phyloP scores from a whole-genome alignment of 2,113 vertebrate genomes.

The Eudyptes chrysolophus region DNA sequence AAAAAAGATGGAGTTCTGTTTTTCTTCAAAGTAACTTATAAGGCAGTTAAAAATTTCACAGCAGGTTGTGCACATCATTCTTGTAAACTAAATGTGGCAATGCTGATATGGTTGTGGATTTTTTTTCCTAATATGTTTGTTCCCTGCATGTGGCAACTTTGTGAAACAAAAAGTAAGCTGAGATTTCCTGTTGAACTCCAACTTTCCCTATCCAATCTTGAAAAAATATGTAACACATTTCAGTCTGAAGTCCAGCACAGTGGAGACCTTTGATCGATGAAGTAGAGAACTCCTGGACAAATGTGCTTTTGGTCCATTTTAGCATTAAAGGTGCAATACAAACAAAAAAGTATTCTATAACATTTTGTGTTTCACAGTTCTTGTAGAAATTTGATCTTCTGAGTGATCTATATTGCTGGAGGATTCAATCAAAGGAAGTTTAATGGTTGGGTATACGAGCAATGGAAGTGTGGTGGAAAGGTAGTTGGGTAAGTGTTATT shows the following conservation, averaged over 20 bases:
- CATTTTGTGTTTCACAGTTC: neutral
- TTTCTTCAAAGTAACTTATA: neutral
- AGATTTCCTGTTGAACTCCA: neutral
- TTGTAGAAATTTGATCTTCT: neutral
- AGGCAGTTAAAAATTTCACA: neutral
- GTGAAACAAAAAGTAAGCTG: neutral
- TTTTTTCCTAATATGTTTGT: neutral
- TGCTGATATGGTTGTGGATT: fast-evolving
- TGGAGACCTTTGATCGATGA: fast-evolving
- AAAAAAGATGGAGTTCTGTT: fast-evolving
- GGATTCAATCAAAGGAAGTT: neutral
- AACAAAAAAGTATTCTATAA: neutral
- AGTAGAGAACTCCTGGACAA: neutral
- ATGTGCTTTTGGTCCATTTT: neutral
- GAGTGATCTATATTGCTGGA: neutral
- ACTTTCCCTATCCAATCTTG: neutral
- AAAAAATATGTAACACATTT: neutral
- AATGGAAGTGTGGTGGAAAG: neutral
- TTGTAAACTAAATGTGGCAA: neutral
- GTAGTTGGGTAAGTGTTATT: neutral
- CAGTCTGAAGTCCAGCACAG: neutral
- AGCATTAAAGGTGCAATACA: neutral
- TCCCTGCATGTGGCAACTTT: neutral
- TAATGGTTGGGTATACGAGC: neutral
- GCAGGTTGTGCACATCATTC: neutral